Evolutionary conservation across 2,113 vertebrate species (phyloP).

Genomic region (Illadopsis cleaveri): DNA sequence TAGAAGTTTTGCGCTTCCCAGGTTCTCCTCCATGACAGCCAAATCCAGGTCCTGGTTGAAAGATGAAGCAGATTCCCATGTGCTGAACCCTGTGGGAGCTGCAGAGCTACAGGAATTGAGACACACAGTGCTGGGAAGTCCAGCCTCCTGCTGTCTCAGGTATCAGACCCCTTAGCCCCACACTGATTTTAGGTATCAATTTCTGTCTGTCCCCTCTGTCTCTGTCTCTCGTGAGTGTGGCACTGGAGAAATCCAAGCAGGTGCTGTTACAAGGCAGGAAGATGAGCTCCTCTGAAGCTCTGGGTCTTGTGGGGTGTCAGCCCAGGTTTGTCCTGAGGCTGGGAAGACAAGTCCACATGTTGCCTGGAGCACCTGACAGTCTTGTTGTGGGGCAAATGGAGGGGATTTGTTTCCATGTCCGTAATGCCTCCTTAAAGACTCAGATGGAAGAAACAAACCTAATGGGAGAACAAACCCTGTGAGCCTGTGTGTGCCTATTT

Average conservation of each 20-base stretch:
- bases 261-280: neutral
- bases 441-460: neutral
- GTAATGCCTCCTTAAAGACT: neutral
- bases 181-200: neutral
- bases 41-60: neutral
- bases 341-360: neutral
- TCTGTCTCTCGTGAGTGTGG: neutral
- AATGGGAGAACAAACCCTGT: neutral
- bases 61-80: neutral
- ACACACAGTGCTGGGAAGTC: neutral
- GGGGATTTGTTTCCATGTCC: neutral
- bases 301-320: neutral
- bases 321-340: neutral
- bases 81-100: neutral
- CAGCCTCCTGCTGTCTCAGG: neutral
- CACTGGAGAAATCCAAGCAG: neutral
- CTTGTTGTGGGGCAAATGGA: neutral
- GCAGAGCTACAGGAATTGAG: neutral
- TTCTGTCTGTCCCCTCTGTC: neutral
- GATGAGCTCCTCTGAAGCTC: neutral
- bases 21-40: neutral
- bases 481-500: neutral
- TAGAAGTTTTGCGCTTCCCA: neutral
- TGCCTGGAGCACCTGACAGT: neutral
- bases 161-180: neutral